These are phyloP conservation scores for Agriopis leucophaearia DNA, from an alignment of 2,888 invertebrate genomes.

Conservation along the genomic window DNA sequence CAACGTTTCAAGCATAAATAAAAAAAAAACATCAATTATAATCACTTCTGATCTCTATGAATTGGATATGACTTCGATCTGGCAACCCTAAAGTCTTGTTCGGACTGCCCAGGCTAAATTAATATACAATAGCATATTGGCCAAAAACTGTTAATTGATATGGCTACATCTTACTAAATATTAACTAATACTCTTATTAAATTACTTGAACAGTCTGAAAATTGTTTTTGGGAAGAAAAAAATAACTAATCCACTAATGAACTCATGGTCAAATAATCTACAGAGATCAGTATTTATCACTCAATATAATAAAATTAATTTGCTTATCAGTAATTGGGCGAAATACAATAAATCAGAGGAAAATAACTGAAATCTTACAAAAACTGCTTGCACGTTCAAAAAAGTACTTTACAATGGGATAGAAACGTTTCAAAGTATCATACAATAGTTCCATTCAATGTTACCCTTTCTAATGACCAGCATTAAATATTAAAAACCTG, in stretches of 20 bases:
- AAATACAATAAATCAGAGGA: slow-evolving; percentile 38
- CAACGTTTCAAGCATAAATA: slow-evolving; percentile 5
- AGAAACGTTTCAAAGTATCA: slow-evolving; percentile 28
- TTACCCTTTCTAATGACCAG: slow-evolving; percentile 40
- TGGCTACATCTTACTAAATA: no score
- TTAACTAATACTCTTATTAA: no score
- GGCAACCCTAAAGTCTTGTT: neutral
- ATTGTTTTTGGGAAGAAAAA: no score
- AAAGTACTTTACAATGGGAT: slow-evolving; percentile 21
- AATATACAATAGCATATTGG: no score
- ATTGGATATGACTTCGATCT: neutral
- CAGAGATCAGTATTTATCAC: neutral
- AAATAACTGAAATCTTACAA: slow-evolving; percentile 39
- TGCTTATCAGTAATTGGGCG: slow-evolving; percentile 59
- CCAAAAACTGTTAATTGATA: no score
- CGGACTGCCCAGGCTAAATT: no score
- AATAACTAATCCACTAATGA: no score
- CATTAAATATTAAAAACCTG: slow-evolving; percentile 41
- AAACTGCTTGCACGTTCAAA: slow-evolving; percentile 29
- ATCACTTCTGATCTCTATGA: neutral
- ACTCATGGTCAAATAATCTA: no score
- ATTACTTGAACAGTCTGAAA: no score
- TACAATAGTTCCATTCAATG: slow-evolving; percentile 25
- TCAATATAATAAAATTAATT: slow-evolving; percentile 51
- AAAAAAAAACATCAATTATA: neutral